phyloP scores from a whole-genome alignment of 2,888 invertebrate species.

The Digitonthophagus gazella region DNA sequence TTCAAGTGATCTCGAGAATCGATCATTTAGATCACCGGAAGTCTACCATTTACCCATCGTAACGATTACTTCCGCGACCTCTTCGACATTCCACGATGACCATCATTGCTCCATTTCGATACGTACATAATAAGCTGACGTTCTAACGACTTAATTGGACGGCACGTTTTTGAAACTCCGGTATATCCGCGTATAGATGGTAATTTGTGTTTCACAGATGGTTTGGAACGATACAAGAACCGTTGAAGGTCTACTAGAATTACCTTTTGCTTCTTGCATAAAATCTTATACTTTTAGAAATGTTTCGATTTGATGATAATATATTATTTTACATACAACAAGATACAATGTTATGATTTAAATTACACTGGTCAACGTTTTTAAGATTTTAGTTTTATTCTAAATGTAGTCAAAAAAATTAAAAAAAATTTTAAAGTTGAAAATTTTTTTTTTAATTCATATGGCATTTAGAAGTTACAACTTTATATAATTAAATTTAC shows the following conservation, averaged over 20 bases:
- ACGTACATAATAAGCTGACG: not conserved
- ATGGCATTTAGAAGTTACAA: too few species aligned
- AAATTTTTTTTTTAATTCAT: too few species aligned
- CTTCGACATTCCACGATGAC: not conserved
- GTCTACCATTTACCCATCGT: not conserved
- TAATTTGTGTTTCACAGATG: not conserved
- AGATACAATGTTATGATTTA: not conserved
- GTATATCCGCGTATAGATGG: not conserved
- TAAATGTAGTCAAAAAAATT: too few species aligned
- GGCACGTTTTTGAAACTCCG: not conserved
- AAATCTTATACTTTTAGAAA: too few species aligned
- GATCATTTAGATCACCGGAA: not conserved
- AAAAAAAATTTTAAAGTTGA: too few species aligned
- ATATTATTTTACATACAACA: not conserved
- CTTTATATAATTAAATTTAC: constrained; percentile 33
- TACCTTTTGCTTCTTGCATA: not conserved
- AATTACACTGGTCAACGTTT: too few species aligned
- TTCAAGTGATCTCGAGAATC: too few species aligned
- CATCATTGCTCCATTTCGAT: not conserved
- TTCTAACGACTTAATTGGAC: not conserved
- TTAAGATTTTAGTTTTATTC: too few species aligned
- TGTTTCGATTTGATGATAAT: not conserved
- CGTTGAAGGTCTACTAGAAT: not conserved
- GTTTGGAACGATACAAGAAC: not conserved
- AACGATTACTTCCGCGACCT: not conserved